These are phyloP conservation scores for Apogon talboti DNA, from an alignment of 2,797 vertebrate species.

Conservation along the genomic window DNA sequence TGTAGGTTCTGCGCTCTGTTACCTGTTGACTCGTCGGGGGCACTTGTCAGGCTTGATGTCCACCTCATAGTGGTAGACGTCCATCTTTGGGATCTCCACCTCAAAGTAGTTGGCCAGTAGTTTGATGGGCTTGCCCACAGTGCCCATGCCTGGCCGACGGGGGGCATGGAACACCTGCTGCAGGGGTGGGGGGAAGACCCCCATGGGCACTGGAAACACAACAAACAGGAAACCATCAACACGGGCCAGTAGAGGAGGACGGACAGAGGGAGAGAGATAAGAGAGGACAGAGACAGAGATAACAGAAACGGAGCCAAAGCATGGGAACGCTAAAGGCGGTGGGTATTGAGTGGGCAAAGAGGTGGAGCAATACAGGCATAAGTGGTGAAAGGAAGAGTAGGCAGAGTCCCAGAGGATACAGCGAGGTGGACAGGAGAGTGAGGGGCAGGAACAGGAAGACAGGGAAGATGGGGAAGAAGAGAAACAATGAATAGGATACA, in stretches of 20 bases:
- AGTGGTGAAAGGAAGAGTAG: slow-evolving; percentile 54
- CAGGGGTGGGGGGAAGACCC: slow-evolving; percentile 93
- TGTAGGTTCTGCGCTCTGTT: slow-evolving; percentile 30
- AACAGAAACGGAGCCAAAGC: not conserved
- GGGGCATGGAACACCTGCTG: slow-evolving; percentile 99
- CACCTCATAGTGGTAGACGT: slow-evolving; percentile 98
- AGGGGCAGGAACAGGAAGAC: slow-evolving; percentile 52
- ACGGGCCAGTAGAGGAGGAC: slow-evolving; percentile 5
- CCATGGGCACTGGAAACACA: slow-evolving; percentile 82
- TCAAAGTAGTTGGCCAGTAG: slow-evolving; percentile 99
- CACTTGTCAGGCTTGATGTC: slow-evolving; percentile 99
- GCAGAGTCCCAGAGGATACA: slow-evolving; percentile 25
- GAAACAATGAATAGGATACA: slow-evolving; percentile 33
- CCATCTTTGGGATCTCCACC: slow-evolving; percentile 99
- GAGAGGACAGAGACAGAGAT: slow-evolving; percentile 4
- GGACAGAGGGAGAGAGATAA: not conserved
- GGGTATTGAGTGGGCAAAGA: slow-evolving; percentile 19
- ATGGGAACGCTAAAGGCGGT: slow-evolving; percentile 35
- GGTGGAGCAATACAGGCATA: slow-evolving; percentile 22
- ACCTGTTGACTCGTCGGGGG: slow-evolving; percentile 99
- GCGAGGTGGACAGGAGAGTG: slow-evolving; percentile 32
- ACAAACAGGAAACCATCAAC: not conserved
- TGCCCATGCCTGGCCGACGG: slow-evolving; percentile 96
- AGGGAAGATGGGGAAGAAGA: slow-evolving; percentile 21
- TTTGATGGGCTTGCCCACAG: slow-evolving; percentile 98